Base-by-base conservation (phyloP, 2,797 vertebrate genomes). In the Rhinella marina region DNA sequence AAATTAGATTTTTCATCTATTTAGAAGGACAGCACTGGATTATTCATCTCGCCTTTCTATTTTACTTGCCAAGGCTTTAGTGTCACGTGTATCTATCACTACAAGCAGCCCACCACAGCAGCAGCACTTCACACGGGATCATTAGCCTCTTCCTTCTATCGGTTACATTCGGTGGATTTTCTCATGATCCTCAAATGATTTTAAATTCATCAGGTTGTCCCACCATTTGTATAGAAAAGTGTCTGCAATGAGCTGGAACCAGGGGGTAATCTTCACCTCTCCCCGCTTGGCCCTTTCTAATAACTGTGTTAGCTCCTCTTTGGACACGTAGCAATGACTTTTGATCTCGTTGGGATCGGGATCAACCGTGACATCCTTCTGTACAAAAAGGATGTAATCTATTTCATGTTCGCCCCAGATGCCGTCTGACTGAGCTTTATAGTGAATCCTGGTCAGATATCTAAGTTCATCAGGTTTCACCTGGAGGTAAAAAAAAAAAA, bases 331-430 rank as follows among this genome's bases (percentile, higher is more conserved):
- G 86, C 96, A 95, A 91, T 96, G 95, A 90, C 95, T 98, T 91
- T 99, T 95, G 92, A 99, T 97, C 94, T 99, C 98, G 0, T 99
- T 99, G 57, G 97, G 96, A 91, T 99, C 96, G 0, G 98, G 98
- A 90, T 94, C 95, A 91, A 99, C 84, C 0, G 95, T 94, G 25
- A 99, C 97, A 0, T 99, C 95, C 94, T 98, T 99, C 92, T 95
- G 97, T 91, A 98, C 92, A 92, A 99, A 97, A 80, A 99, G 93
- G 92, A 99, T 99, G 89, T 99, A 99, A 92, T 99, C 98, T 21
- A 99, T 98, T 93, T 99, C 98, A 3, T 99, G 98, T 91, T 99
- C 98, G 16, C 98, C 98, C 98, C 98, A 99, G 82, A 98, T 94
- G 0, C 96, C 96, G 19, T 99, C 97, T 0, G 98, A 99, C 90